Conservation (phyloP, 1,140 invertebrate species). For the Carcinoscorpius rotundicauda region DNA sequence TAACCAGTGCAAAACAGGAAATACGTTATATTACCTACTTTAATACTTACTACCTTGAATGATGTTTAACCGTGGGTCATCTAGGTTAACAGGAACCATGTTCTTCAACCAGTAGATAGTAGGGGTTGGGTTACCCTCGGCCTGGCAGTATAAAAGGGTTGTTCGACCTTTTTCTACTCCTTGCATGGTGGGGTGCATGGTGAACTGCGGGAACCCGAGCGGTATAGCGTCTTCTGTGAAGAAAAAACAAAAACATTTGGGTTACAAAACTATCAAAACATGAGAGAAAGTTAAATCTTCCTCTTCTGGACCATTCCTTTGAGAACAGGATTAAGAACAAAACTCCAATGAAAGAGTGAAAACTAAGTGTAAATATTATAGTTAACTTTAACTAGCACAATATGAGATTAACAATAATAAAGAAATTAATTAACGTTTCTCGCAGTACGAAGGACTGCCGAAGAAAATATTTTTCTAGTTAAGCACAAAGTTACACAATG, state of each 20-base stretch:
- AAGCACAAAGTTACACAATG: too few relatives aligned
- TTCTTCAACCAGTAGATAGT: constrained; percentile 86
- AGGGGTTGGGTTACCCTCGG: constrained; percentile 68
- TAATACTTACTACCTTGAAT: constrained; percentile 49
- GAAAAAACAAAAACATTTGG: constrained; percentile 11
- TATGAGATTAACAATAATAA: too few relatives aligned
- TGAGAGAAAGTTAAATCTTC: too few relatives aligned
- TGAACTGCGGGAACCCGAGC: constrained; percentile 78
- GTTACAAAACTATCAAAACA: not conserved
- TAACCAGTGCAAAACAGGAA: too few relatives aligned
- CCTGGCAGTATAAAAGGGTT: constrained; percentile 72
- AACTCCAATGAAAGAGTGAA: too few relatives aligned
- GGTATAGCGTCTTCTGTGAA: constrained; percentile 69
- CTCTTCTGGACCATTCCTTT: too few relatives aligned
- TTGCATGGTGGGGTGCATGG: constrained; percentile 63
- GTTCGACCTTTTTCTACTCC: constrained; percentile 93
- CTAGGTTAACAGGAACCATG: constrained; percentile 71
- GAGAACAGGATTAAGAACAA: too few relatives aligned
- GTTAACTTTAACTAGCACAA: too few relatives aligned
- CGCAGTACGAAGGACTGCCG: too few relatives aligned
- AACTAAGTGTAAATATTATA: too few relatives aligned
- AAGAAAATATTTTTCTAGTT: too few relatives aligned
- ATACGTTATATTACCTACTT: not conserved
- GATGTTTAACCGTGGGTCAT: constrained; percentile 69
- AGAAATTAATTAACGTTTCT: too few relatives aligned